phyloP scores from a whole-genome alignment of 2,113 vertebrate species.

The Callopanchax toddi region DNA sequence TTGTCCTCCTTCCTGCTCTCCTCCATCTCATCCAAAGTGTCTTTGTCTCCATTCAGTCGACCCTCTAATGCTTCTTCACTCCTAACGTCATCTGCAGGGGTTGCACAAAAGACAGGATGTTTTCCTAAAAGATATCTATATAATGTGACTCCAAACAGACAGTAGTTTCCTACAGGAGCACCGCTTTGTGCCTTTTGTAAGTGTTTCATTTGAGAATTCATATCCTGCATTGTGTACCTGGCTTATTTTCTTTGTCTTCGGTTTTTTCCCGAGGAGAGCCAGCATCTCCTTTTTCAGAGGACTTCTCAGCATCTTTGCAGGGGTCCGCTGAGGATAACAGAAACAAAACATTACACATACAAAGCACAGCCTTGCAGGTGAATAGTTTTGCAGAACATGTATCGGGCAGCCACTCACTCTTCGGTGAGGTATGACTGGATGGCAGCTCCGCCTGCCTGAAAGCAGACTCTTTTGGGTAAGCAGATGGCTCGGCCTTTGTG shows the following conservation, averaged over 20 bases:
- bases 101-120: conserved; percentile 13
- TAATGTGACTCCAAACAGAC: background rate
- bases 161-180: background rate
- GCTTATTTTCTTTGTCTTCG: conserved; percentile 84
- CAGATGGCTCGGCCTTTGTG: conserved; percentile 62
- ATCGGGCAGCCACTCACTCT: conserved; percentile 51
- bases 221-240: conserved; percentile 74
- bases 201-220: conserved; percentile 5
- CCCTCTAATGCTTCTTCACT: conserved; percentile 83
- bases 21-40: conserved; percentile 85
- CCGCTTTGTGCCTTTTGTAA: background rate
- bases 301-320: conserved; percentile 80
- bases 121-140: background rate
- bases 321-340: conserved; percentile 75
- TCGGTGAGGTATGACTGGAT: conserved; percentile 61
- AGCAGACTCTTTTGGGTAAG: conserved; percentile 58
- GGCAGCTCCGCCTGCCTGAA: conserved; percentile 65
- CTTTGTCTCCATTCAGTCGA: conserved; percentile 89
- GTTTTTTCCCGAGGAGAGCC: conserved; percentile 72
- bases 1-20: conserved; percentile 88
- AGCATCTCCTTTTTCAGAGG: conserved; percentile 80
- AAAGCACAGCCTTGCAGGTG: conserved; percentile 4
- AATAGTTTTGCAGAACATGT: background rate
- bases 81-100: conserved; percentile 80
- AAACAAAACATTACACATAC: conserved; percentile 7